phyloP scores from a whole-genome alignment of 2,888 invertebrate genomes.

The Drosophila stalkeri region DNA sequence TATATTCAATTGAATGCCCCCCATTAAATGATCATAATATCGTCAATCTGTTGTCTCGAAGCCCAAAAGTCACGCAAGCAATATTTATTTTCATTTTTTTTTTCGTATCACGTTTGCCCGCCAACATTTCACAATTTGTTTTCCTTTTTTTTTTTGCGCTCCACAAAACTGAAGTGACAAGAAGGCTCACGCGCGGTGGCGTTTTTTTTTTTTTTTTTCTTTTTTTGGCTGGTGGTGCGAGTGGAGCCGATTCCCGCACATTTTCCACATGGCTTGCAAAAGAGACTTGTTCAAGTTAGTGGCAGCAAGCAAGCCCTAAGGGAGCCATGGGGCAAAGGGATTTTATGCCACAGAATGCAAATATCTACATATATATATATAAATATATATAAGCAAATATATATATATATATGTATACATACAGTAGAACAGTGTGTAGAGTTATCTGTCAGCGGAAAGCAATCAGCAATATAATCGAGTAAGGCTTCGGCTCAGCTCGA shows the following conservation, averaged over 20 bases:
- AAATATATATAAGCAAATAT: background rate
- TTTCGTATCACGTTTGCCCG: background rate
- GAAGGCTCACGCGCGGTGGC: conserved; percentile 32
- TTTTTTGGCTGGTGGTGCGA: conserved; percentile 3
- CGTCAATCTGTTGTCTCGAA: conserved; percentile 26
- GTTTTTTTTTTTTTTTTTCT: too few relatives aligned
- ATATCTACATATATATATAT: background rate
- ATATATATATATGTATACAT: background rate
- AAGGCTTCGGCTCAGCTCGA: conserved; percentile 55
- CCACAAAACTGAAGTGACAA: conserved; percentile 56
- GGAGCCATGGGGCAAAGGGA: conserved; percentile 3
- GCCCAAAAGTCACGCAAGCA: conserved; percentile 45
- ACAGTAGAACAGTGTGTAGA: background rate
- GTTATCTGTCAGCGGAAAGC: conserved; percentile 70
- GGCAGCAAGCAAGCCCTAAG: conserved; percentile 36
- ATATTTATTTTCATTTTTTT: conserved; percentile 39
- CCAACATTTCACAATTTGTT: conserved; percentile 22
- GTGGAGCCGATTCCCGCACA: conserved; percentile 62
- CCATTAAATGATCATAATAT: conserved; percentile 35
- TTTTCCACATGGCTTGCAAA: conserved; percentile 67
- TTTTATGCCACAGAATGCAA: conserved; percentile 3
- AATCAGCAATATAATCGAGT: conserved; percentile 78
- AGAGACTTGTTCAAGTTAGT: conserved; percentile 54
- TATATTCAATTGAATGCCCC: conserved; percentile 50
- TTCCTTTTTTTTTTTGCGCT: conserved; percentile 38